These are phyloP conservation scores for Willisornis vidua DNA, from an alignment of 2,113 vertebrate genomes.

Conservation along the genomic window DNA sequence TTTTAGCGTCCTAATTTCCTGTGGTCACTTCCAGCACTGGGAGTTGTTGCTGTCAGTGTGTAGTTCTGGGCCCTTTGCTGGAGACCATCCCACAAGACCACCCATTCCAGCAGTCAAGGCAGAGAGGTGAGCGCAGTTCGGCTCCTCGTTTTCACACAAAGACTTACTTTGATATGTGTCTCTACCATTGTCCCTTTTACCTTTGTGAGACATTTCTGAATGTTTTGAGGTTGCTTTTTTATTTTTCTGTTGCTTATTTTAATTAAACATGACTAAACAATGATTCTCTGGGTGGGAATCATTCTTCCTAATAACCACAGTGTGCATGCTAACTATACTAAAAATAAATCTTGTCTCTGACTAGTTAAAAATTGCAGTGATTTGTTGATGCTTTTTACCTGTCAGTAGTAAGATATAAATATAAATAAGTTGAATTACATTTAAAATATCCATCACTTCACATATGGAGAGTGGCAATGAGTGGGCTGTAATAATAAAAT, in stretches of 20 bases:
- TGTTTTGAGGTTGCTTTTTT: not conserved
- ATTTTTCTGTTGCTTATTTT: conserved; percentile 16
- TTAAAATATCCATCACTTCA: conserved; percentile 75
- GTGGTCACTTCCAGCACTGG: not conserved
- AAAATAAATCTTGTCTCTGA: conserved; percentile 68
- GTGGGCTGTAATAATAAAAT: conserved; percentile 74
- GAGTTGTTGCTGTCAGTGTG: not conserved
- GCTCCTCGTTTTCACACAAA: not conserved
- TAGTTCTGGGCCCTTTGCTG: not conserved
- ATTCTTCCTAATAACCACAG: conserved; percentile 63
- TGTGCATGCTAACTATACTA: conserved; percentile 48
- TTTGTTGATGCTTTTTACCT: conserved; percentile 75
- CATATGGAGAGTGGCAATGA: conserved; percentile 73
- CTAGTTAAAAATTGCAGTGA: conserved; percentile 68
- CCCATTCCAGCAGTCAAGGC: not conserved
- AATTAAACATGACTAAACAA: conserved; percentile 69
- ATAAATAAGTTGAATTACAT: conserved; percentile 75
- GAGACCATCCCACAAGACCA: not conserved
- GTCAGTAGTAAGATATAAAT: conserved; percentile 72
- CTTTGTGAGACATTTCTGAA: conserved; percentile 27
- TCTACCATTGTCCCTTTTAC: not conserved
- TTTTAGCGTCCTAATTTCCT: not conserved
- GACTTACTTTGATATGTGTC: not conserved
- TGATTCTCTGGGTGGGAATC: conserved; percentile 66
- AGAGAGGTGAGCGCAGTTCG: not conserved